phyloP scores from a whole-genome alignment of 2,113 vertebrate species.

The Eurystomus gularis region DNA sequence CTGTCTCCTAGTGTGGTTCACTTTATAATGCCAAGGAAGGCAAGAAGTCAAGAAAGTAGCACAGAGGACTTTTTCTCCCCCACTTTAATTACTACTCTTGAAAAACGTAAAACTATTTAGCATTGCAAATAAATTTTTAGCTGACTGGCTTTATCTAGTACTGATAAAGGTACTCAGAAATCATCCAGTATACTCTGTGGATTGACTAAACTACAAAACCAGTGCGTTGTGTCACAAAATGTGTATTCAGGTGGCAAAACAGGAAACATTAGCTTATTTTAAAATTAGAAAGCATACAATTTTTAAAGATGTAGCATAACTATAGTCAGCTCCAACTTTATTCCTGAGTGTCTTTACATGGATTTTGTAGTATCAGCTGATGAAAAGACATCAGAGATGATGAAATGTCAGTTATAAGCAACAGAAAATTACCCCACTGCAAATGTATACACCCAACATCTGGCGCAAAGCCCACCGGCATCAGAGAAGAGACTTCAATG shows the following conservation, averaged over 20 bases:
- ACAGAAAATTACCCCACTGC: not conserved
- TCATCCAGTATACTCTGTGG: not conserved
- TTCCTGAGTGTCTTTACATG: not conserved
- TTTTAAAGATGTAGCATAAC: not conserved
- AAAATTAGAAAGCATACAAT: not conserved
- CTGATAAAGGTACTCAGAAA: not conserved
- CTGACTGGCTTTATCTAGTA: not conserved
- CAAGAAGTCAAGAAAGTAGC: not conserved
- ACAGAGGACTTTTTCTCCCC: not conserved
- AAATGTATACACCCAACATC: not conserved
- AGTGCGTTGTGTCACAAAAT: not conserved
- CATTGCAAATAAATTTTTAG: not conserved
- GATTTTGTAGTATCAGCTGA: not conserved
- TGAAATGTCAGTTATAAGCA: not conserved
- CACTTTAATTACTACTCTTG: not conserved
- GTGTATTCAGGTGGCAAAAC: not conserved
- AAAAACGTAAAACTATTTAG: not conserved
- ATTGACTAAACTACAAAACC: not conserved
- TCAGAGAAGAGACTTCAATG: not conserved
- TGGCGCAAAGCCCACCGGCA: not conserved
- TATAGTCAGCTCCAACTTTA: not conserved
- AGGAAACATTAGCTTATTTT: not conserved
- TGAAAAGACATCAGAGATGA: not conserved
- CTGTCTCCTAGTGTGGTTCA: not conserved
- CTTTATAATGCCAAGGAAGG: not conserved